These are phyloP conservation scores for Cyprichromis sp. DNA, from an alignment of 2,113 vertebrate species.

Conservation along the genomic window DNA sequence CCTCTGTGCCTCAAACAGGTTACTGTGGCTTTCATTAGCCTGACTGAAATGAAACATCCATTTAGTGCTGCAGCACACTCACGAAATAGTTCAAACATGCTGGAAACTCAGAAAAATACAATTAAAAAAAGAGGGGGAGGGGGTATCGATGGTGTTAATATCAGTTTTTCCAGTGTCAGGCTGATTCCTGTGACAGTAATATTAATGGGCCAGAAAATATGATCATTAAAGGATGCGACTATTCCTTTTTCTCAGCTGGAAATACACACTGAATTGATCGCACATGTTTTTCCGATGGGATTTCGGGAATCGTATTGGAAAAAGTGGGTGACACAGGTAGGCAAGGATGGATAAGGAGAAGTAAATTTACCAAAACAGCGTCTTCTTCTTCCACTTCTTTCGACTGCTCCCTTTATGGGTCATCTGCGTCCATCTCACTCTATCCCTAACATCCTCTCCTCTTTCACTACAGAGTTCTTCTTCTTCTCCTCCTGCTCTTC, in stretches of 20 bases:
- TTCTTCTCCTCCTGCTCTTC: background rate
- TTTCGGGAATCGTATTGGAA: background rate
- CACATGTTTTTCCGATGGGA: background rate
- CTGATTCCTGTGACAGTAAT: background rate
- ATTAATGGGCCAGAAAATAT: background rate
- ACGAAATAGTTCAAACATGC: background rate
- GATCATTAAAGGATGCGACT: constrained; percentile 20
- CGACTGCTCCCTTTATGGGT: background rate
- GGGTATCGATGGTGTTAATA: background rate
- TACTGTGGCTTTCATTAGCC: constrained; percentile 43
- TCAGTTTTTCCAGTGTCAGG: background rate
- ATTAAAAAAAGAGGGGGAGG: background rate
- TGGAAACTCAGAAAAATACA: background rate
- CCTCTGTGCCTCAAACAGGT: background rate
- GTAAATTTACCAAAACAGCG: background rate
- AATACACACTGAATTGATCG: background rate
- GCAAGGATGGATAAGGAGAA: background rate
- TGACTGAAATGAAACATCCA: constrained; percentile 39
- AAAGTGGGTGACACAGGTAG: background rate
- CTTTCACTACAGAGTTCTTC: background rate
- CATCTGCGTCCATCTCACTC: background rate
- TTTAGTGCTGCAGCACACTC: background rate
- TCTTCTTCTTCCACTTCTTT: background rate
- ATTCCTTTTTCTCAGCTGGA: background rate
- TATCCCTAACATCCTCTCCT: background rate